Evolutionary conservation across 2,113 vertebrate genomes (phyloP).

Genomic region (Rynchops niger): DNA sequence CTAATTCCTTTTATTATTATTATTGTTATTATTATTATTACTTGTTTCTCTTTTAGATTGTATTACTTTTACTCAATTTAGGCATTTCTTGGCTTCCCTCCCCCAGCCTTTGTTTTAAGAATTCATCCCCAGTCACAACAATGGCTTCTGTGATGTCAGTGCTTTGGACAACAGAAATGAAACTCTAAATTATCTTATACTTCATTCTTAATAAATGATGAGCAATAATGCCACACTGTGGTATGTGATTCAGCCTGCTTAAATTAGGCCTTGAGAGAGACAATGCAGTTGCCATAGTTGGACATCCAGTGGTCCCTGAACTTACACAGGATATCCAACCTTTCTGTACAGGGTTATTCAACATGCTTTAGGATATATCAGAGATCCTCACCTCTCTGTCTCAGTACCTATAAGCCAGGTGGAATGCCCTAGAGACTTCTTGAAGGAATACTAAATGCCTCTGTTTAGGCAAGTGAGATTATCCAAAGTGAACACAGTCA

Average conservation of each 20-base stretch:
- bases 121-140: not conserved
- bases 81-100: not conserved
- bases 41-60: not conserved
- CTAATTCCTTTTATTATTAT: not conserved
- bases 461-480: not conserved
- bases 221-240: not conserved
- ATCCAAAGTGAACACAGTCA: not conserved
- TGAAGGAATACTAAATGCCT: not conserved
- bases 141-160: not conserved
- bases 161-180: not conserved
- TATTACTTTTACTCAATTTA: not conserved
- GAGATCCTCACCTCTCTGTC: not conserved
- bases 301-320: not conserved
- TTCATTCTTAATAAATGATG: not conserved
- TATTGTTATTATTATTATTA: not conserved
- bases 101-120: not conserved
- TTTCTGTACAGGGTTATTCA: not conserved
- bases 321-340: not conserved
- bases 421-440: not conserved
- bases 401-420: not conserved
- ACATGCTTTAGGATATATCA: not conserved
- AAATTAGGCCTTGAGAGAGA: not conserved
- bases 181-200: not conserved
- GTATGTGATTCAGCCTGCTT: not conserved
- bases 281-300: not conserved